Evolutionary conservation across 2,888 invertebrate species (phyloP).

Genomic region (Thysanoteuthis rhombus): DNA sequence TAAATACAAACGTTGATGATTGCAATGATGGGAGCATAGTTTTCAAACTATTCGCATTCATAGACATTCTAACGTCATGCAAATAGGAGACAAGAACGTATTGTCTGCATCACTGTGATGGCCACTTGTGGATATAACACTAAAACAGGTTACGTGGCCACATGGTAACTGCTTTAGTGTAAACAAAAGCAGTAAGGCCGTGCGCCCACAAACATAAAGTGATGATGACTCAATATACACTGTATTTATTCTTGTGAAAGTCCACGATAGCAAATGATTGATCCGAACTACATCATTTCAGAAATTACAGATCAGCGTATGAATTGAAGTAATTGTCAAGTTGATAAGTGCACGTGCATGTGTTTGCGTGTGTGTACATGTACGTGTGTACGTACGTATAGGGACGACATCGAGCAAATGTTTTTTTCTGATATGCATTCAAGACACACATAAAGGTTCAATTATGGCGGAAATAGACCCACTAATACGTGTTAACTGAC

Average conservation of each 20-base stretch:
- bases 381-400: too few species aligned
- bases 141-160: background rate
- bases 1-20: background rate
- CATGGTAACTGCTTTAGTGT: background rate
- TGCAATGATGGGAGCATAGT: background rate
- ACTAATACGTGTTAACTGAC: too few species aligned
- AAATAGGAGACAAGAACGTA: background rate
- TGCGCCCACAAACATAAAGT: background rate
- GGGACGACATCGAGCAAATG: too few species aligned
- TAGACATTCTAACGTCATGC: background rate
- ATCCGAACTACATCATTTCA: too few species aligned
- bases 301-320: too few species aligned
- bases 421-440: too few species aligned
- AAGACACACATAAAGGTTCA: too few species aligned
- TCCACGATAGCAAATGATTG: too few species aligned
- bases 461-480: too few species aligned
- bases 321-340: too few species aligned
- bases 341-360: background rate
- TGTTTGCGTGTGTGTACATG: background rate
- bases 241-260: background rate
- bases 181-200: background rate
- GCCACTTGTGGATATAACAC: background rate
- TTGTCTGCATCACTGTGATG: background rate
- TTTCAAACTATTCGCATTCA: background rate
- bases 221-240: background rate